A percentile compares a stretch with the other conserved stretches of the same genome.
phyloP scores from a whole-genome alignment of 2,113 vertebrate genomes.

The Odocoileus virginianus region DNA sequence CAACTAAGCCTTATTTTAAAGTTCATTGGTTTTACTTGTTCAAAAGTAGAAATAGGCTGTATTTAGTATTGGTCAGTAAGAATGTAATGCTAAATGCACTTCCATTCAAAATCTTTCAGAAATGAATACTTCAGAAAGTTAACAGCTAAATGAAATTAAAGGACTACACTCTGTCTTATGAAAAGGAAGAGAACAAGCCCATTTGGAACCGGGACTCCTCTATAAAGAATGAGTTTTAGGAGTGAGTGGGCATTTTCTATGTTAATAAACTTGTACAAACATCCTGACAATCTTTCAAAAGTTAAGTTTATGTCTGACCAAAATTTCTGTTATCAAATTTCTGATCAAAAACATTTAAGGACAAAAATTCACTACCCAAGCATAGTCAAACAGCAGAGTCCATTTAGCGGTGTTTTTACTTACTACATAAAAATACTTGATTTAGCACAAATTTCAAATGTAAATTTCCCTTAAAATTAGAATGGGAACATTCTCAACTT shows the following conservation, averaged over 20 bases:
- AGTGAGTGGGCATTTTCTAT: conserved; percentile 21
- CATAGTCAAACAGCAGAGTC: not conserved
- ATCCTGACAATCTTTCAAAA: conserved; percentile 41
- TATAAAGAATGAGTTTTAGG: conserved; percentile 17
- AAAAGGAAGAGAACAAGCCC: not conserved
- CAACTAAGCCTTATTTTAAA: conserved; percentile 34
- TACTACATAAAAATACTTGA: conserved; percentile 16
- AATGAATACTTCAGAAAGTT: not conserved
- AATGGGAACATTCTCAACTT: not conserved
- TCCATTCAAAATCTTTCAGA: conserved; percentile 38
- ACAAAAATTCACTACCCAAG: conserved; percentile 9
- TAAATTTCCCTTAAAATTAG: conserved; percentile 43
- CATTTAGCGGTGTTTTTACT: not conserved
- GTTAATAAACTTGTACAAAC: conserved; percentile 43
- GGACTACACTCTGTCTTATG: not conserved
- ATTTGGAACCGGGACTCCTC: not conserved
- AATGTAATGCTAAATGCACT: conserved; percentile 10
- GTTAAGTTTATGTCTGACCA: not conserved
- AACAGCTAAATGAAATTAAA: conserved; percentile 28
- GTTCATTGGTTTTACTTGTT: not conserved
- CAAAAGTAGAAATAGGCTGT: not conserved
- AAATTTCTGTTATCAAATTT: not conserved
- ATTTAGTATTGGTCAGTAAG: not conserved
- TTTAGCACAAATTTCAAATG: conserved; percentile 18
- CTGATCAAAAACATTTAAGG: not conserved